phyloP scores from a whole-genome alignment of 2,888 invertebrate genomes.

The Sminthurides aquaticus region DNA sequence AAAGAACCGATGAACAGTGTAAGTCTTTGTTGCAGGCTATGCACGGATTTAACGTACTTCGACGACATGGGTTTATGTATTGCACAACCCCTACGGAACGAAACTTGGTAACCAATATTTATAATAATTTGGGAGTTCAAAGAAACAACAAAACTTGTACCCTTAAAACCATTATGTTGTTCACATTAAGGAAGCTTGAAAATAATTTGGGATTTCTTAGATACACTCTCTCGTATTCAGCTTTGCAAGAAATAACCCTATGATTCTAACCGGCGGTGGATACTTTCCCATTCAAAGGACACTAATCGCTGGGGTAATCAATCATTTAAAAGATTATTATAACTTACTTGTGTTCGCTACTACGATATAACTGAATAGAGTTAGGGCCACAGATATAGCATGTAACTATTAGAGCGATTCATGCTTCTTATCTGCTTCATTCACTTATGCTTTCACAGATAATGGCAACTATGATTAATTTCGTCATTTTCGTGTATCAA shows the following conservation, averaged over 20 bases:
- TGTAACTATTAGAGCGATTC: no score
- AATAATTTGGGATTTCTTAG: conserved; percentile 11
- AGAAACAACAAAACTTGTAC: no score
- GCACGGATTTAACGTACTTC: conserved; percentile 35
- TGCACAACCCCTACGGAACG: conserved; percentile 33
- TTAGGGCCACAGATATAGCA: no score
- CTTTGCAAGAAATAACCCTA: conserved; percentile 36
- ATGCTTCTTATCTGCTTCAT: no score
- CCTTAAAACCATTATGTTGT: no score
- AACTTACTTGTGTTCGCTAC: not conserved
- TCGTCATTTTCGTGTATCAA: conserved; percentile 36
- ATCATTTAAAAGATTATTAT: not conserved
- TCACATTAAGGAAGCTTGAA: not conserved
- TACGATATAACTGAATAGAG: no score
- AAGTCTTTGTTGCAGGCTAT: conserved; percentile 34
- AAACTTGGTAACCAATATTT: conserved; percentile 28
- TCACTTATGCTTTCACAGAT: no score
- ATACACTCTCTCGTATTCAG: conserved; percentile 32
- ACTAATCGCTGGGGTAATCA: conserved; percentile 27
- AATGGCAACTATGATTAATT: conserved; percentile 28
- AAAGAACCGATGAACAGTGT: no score
- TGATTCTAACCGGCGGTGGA: conserved; percentile 32
- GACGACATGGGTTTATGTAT: conserved; percentile 36
- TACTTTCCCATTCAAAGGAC: conserved; percentile 35
- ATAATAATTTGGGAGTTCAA: not conserved